Evolutionary conservation across 1,140 invertebrate species (phyloP).

Genomic region (Drosophila hydei): DNA sequence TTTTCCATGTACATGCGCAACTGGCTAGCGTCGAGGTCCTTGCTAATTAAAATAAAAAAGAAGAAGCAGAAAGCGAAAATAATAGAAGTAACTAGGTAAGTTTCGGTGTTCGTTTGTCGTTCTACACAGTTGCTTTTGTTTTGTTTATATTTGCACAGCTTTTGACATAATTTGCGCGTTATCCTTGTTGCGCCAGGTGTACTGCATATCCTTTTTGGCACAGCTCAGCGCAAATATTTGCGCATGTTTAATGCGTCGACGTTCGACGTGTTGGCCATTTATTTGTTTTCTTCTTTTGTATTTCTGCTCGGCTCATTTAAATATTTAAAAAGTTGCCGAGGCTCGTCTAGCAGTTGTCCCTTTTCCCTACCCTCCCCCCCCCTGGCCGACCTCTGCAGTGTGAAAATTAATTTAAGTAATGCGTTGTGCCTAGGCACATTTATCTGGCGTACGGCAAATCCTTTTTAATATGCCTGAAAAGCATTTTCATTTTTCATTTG

Average conservation of each 20-base stretch:
- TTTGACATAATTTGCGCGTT: conserved; percentile 63
- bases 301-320: conserved; percentile 60
- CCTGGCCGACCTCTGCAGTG: not conserved
- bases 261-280: conserved; percentile 74
- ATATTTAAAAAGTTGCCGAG: conserved; percentile 70
- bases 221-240: conserved; percentile 67
- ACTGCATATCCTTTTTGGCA: conserved; percentile 27
- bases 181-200: conserved; percentile 45
- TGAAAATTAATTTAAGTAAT: conserved; percentile 80
- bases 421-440: conserved; percentile 62
- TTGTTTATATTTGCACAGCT: conserved; percentile 57
- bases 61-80: not conserved
- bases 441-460: conserved; percentile 62
- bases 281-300: conserved; percentile 59
- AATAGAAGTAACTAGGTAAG: conserved; percentile 31
- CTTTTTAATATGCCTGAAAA: conserved; percentile 75
- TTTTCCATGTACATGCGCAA: conserved; percentile 42
- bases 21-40: conserved; percentile 4
- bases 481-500: conserved; percentile 72
- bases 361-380: too few relatives aligned
- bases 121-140: conserved; percentile 14
- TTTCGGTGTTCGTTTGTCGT: conserved; percentile 20
- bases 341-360: conserved; percentile 24
- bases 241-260: conserved; percentile 71
- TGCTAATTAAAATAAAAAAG: conserved; percentile 42